Conservation (phyloP, 2,888 invertebrate species). For the Koerneria pararmatus region DNA sequence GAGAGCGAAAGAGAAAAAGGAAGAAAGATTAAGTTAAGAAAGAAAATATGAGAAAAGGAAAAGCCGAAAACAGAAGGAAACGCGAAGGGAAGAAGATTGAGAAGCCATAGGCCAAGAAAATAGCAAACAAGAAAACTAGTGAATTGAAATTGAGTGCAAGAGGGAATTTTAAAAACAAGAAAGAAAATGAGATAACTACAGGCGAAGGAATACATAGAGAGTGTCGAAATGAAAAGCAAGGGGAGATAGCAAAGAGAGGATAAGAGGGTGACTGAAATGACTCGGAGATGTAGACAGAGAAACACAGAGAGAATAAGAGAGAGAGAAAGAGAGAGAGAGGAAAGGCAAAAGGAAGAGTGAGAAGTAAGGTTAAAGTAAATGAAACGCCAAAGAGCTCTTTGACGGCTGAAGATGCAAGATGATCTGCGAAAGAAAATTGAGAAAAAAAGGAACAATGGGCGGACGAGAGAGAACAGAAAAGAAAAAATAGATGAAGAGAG, state of each 20-base stretch:
- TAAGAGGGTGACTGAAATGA: conserved; percentile 18
- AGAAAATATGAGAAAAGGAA: conserved; percentile 3
- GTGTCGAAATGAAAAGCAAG: neutral
- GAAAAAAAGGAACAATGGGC: conserved; percentile 7
- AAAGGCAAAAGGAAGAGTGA: too few relatives aligned
- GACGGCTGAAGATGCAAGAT: too few relatives aligned
- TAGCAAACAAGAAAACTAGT: too few relatives aligned
- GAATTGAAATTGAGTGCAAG: too few relatives aligned
- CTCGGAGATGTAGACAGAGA: conserved; percentile 17
- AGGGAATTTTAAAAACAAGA: conserved; percentile 8
- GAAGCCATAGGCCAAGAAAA: too few relatives aligned
- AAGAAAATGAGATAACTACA: conserved; percentile 10
- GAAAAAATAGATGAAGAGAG: neutral
- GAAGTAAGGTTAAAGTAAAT: conserved; percentile 15
- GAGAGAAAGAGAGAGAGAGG: conserved; percentile 29
- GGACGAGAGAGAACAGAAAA: neutral
- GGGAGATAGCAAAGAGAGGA: conserved; percentile 14
- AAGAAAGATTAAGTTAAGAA: conserved; percentile 12
- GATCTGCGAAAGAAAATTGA: conserved; percentile 18
- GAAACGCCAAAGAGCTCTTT: too few relatives aligned
- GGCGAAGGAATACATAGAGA: neutral
- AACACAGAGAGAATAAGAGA: conserved; percentile 19
- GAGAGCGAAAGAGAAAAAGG: neutral
- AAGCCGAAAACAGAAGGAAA: neutral
- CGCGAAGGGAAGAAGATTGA: neutral